Percentiles rank a stretch among this genome's conserved stretches.
phyloP scores from a whole-genome alignment of 2,113 vertebrate genomes.

The Gymnocephalus cernua region DNA sequence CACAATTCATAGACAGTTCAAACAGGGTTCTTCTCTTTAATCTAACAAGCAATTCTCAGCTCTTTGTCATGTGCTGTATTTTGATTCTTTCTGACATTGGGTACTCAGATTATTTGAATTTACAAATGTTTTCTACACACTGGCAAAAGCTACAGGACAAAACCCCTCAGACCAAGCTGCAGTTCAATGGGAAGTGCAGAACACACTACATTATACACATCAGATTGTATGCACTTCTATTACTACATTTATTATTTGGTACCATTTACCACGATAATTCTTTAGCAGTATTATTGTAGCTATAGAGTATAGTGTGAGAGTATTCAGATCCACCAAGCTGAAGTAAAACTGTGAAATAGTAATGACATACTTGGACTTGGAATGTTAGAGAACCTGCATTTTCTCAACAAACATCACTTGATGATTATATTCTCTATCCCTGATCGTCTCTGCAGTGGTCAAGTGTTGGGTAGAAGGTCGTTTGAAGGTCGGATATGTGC shows the following conservation, averaged over 20 bases:
- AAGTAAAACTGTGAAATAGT: not conserved
- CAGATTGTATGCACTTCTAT: not conserved
- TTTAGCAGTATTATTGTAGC: not conserved
- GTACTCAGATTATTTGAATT: not conserved
- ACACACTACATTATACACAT: not conserved
- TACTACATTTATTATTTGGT: not conserved
- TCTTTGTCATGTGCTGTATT: not conserved
- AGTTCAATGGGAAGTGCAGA: not conserved
- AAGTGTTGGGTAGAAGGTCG: constrained; percentile 85
- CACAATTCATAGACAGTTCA: not conserved
- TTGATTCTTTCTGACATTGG: not conserved
- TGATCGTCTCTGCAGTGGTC: constrained; percentile 76
- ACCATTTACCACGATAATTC: not conserved
- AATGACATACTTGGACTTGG: not conserved
- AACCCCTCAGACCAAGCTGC: not conserved
- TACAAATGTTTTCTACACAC: not conserved
- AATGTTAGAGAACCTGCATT: not conserved
- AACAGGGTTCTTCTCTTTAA: not conserved
- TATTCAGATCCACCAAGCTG: not conserved
- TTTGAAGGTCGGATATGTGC: constrained; percentile 95
- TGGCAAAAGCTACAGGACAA: not conserved
- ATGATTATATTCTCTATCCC: constrained; percentile 8
- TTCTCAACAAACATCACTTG: not conserved
- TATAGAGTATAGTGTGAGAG: not conserved
- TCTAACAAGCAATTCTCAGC: not conserved